Percentiles rank a stretch among this genome's conserved stretches.
These are phyloP conservation scores for Patella caerulea DNA, from an alignment of 2,888 invertebrate species.

Conservation along the genomic window DNA sequence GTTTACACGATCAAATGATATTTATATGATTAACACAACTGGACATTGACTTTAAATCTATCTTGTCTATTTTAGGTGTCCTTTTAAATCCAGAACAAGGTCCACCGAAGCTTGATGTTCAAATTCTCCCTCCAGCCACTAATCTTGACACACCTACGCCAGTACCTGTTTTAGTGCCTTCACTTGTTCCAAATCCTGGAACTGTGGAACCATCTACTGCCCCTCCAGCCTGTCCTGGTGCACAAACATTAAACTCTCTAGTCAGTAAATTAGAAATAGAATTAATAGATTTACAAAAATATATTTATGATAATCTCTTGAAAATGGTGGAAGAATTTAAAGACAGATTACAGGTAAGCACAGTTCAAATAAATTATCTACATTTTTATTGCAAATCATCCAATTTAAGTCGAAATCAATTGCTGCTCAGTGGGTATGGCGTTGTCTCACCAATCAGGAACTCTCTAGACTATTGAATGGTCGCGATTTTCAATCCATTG, in stretches of 20 bases:
- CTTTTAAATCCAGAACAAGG: slow-evolving; percentile 43
- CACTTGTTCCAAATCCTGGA: slow-evolving; percentile 38
- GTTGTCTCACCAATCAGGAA: not conserved
- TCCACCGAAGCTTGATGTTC: slow-evolving; percentile 42
- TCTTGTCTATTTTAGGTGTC: slow-evolving; percentile 19
- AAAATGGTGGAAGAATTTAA: slow-evolving; percentile 32
- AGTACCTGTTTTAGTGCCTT: slow-evolving; percentile 56
- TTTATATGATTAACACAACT: not conserved
- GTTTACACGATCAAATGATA: too few species aligned
- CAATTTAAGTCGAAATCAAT: too few species aligned
- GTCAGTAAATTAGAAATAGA: slow-evolving; percentile 22
- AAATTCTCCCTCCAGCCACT: slow-evolving; percentile 53
- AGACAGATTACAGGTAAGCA: slow-evolving; percentile 35
- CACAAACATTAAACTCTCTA: slow-evolving; percentile 1
- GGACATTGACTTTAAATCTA: not conserved
- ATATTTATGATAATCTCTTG: slow-evolving; percentile 33
- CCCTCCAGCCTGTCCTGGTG: slow-evolving; percentile 22
- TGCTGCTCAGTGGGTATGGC: not conserved
- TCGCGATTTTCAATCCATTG: too few species aligned
- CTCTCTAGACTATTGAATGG: too few species aligned
- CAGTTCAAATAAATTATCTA: too few species aligned
- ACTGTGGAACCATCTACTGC: slow-evolving; percentile 13
- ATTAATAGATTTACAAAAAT: slow-evolving; percentile 30
- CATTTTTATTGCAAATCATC: too few species aligned
- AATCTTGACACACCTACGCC: slow-evolving; percentile 52